phyloP scores from a whole-genome alignment of 2,888 invertebrate species.

The Monoplex corrugatus region DNA sequence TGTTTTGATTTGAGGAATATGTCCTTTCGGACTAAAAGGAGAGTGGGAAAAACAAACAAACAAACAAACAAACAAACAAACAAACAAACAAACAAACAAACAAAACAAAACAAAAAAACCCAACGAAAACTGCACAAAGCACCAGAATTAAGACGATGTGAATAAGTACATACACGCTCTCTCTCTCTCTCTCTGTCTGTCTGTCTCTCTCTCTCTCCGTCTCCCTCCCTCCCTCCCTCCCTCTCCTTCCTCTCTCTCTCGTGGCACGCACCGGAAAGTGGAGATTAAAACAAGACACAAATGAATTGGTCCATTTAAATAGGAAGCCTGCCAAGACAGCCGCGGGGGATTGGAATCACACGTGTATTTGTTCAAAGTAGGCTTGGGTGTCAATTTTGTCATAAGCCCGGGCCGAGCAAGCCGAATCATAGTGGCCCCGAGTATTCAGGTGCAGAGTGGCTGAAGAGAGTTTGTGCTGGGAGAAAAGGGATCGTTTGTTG shows the following conservation, averaged over 20 bases:
- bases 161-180: too few species aligned
- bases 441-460: conserved; percentile 34
- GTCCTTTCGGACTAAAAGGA: not conserved
- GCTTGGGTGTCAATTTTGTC: conserved; percentile 50
- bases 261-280: conserved; percentile 38
- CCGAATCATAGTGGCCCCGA: conserved; percentile 38
- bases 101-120: not conserved
- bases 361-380: conserved; percentile 47
- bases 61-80: too few species aligned
- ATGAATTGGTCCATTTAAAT: conserved; percentile 44
- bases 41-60: too few species aligned
- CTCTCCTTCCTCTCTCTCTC: not conserved
- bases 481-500: not conserved
- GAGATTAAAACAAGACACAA: conserved; percentile 43
- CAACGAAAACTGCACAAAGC: not conserved
- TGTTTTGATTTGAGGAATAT: too few species aligned
- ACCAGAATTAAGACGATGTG: too few species aligned
- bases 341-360: conserved; percentile 33
- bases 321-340: conserved; percentile 9
- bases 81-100: too few species aligned
- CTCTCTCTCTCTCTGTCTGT: conserved; percentile 23
- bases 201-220: conserved; percentile 30
- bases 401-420: conserved; percentile 26
- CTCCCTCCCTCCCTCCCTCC: conserved; percentile 26
- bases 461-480: not conserved